A percentile compares a stretch with the other conserved stretches of the same genome.
Conservation (phyloP, 2,888 invertebrate genomes). For the Nomada ruficornis region DNA sequence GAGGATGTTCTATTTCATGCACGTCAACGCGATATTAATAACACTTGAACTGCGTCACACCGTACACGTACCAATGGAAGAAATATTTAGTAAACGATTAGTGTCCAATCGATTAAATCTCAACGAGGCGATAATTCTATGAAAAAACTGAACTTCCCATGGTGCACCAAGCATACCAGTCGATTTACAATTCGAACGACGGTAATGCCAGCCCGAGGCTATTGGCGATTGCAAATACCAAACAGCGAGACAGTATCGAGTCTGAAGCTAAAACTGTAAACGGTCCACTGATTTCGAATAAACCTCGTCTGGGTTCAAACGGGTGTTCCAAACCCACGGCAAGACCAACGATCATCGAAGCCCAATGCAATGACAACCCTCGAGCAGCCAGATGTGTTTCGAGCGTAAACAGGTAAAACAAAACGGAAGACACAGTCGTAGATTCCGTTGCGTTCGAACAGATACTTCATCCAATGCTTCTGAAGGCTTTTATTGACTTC, state of each 20-base stretch:
- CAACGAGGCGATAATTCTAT: slow-evolving; percentile 13
- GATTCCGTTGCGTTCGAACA: slow-evolving; percentile 12
- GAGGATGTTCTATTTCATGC: background rate
- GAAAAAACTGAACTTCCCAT: slow-evolving; percentile 29
- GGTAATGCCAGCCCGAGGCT: slow-evolving; percentile 19
- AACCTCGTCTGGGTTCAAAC: too few relatives aligned
- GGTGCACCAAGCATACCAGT: background rate
- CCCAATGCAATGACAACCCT: background rate
- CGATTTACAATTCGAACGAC: slow-evolving; percentile 40
- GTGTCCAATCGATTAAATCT: background rate
- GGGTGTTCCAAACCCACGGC: background rate
- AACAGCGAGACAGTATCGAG: background rate
- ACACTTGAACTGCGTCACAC: too few relatives aligned
- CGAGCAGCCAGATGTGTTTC: slow-evolving; percentile 9
- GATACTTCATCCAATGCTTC: background rate
- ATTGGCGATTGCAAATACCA: slow-evolving; percentile 20
- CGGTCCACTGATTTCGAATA: slow-evolving; percentile 43
- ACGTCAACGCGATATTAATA: background rate
- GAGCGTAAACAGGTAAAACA: slow-evolving; percentile 30
- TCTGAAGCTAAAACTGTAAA: slow-evolving; percentile 7
- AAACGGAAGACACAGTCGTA: background rate
- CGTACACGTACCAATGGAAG: too few relatives aligned
- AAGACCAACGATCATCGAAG: slow-evolving; percentile 11
- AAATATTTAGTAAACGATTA: background rate
- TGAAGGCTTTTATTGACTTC: background rate